Evolutionary conservation across 2,888 invertebrate genomes (phyloP), one percentile per base, ranked within the genome.

Genomic region (Abrostola tripartita): DNA sequence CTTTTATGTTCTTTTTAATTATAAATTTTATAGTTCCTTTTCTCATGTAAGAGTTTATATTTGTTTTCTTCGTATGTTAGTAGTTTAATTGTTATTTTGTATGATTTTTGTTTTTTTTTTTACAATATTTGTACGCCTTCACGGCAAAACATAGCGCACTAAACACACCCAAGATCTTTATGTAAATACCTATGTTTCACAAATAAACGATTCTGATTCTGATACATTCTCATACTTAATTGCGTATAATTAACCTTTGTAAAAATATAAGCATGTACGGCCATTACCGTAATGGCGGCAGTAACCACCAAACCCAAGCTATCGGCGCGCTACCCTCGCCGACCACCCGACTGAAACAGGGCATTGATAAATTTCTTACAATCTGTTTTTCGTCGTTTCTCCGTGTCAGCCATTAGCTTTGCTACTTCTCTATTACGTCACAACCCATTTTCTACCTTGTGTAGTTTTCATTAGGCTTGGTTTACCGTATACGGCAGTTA

Each of bases 321-420:
- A 74, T 76, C 11, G 60, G 50, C 41, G 51, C 37, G 47, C 49
- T 10, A 42, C 61, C 49, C 56, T 55, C 62, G 2, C 24, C 44
- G 47, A 9, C 24, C 62, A 41, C 65, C 68, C 52, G 36, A 42
- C 53, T 55, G 44, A 53, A 67, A 52, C 42, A 53, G 47, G 66
- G 44, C 79, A 44, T 68, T 79, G 77, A 77, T 79, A 79, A 77
- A 77, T 77, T 62, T 52, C 56, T 58, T 52, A 63, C 79, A 70
- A 76, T 77, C 73, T 79, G 73, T 77, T 68, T 77, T 69, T 72
- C 65, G 69, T 60, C 76, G 53, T 69, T 76, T 64, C 76, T 76
- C 52, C 66, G 55, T 61, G 76, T 72, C 66, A 69, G 64, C 57
- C 66, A 78, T 76, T 76, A 78, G 62, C 65, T 67, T 78, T 49